phyloP scores from a whole-genome alignment of 2,888 invertebrate genomes.

The Caenorhabditis sp. region DNA sequence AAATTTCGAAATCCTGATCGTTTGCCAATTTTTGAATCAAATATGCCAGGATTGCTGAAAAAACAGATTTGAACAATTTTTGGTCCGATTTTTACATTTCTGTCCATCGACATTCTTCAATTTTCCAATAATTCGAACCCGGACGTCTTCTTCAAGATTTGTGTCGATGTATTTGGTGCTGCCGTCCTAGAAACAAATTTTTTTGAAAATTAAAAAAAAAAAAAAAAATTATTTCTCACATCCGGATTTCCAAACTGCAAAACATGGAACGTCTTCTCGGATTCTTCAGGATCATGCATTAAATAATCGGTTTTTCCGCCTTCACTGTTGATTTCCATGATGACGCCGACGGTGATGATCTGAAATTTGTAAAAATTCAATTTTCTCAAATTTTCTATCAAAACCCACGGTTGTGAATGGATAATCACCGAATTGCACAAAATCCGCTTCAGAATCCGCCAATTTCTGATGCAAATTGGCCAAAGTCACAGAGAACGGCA shows the following conservation, averaged over 20 bases:
- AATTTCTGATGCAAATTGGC: constrained; percentile 14
- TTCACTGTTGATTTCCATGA: constrained; percentile 23
- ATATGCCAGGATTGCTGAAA: constrained; percentile 44
- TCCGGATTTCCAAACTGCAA: constrained; percentile 25
- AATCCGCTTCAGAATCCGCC: constrained; percentile 14
- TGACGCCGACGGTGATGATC: constrained; percentile 40
- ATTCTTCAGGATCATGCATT: constrained; percentile 39
- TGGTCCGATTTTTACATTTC: constrained; percentile 22
- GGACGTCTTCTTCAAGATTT: constrained; percentile 8
- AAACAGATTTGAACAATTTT: not conserved
- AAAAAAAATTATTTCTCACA: not conserved
- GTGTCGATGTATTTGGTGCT: constrained; percentile 21
- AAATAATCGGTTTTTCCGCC: constrained; percentile 30
- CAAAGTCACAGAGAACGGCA: constrained; percentile 40
- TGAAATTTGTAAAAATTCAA: not conserved
- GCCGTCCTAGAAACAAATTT: constrained; percentile 12
- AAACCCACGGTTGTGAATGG: constrained; percentile 35
- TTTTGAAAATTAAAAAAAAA: not conserved
- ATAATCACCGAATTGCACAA: constrained; percentile 27
- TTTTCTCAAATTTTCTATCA: not conserved
- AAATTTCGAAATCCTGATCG: constrained; percentile 48
- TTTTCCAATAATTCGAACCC: constrained; percentile 46
- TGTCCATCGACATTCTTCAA: constrained; percentile 29
- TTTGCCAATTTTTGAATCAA: constrained; percentile 33
- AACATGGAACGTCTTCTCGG: constrained; percentile 18